These are phyloP conservation scores for Crambe crambe DNA, from an alignment of 37 sponge, comb jelly and placozoan species.

Conservation along the genomic window DNA sequence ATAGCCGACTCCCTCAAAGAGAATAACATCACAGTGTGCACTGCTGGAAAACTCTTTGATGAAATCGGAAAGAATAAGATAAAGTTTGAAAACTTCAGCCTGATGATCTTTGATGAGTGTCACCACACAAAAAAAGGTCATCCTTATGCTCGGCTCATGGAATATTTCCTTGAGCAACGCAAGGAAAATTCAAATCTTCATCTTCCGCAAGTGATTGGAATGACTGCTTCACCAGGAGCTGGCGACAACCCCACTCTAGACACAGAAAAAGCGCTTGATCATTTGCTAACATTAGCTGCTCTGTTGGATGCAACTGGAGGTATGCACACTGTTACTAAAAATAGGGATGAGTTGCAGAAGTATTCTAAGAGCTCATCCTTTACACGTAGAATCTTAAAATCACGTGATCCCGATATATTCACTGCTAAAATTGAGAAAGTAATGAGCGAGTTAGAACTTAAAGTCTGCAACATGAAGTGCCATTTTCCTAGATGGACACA, in stretches of 20 bases:
- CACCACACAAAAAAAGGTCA: conserved; percentile 70
- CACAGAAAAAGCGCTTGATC: conserved; percentile 17
- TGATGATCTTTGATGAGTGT: conserved; percentile 89
- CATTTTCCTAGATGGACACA: background rate
- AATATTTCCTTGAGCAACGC: conserved; percentile 32
- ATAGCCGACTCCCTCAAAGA: background rate
- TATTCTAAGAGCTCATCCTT: conserved; percentile 7
- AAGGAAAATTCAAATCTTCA: background rate
- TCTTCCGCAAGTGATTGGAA: conserved; percentile 62
- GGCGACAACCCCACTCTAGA: conserved; percentile 27
- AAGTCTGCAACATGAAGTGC: background rate
- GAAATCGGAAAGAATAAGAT: conserved; percentile 9
- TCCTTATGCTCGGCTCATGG: conserved; percentile 57
- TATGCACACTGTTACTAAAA: conserved; percentile 35
- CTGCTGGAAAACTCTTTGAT: conserved; percentile 54
- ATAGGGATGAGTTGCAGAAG: conserved; percentile 31
- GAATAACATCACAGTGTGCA: conserved; percentile 60
- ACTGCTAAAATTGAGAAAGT: background rate
- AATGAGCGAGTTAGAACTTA: conserved; percentile 33
- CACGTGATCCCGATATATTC: conserved; percentile 24
- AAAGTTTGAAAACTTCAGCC: conserved; percentile 17
- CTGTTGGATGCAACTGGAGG: conserved; percentile 73
- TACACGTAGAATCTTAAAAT: background rate
- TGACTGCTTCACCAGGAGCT: conserved; percentile 76
- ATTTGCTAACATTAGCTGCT: conserved; percentile 63